Conservation (phyloP, 2,888 invertebrate genomes). For the Onchidella celtica region DNA sequence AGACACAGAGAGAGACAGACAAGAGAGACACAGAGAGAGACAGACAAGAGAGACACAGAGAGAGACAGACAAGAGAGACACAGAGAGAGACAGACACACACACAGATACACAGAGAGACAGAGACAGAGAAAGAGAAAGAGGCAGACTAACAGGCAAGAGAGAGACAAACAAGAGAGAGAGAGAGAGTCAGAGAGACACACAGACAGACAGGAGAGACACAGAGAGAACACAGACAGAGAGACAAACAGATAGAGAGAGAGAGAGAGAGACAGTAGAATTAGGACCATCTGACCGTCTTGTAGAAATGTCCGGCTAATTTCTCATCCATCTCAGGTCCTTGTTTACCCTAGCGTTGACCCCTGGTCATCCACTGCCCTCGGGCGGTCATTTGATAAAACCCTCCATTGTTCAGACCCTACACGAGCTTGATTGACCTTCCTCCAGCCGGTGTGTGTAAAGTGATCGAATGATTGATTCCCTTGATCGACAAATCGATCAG, state of each 20-base stretch:
- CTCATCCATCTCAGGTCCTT: no score
- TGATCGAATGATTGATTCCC: no score
- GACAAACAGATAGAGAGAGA: not conserved
- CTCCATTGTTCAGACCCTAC: no score
- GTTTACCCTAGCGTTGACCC: no score
- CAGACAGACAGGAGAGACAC: no score
- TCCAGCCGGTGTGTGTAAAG: no score
- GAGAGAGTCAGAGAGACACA: not conserved
- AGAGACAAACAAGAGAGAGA: not conserved
- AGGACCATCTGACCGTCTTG: no score
- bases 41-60: not conserved
- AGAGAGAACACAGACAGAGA: not conserved
- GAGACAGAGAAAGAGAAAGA: not conserved
- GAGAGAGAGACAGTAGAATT: not conserved
- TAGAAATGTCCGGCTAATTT: no score
- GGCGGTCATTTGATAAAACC: no score
- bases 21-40: not conserved
- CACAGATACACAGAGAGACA: not conserved
- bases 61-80: not conserved
- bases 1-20: not conserved
- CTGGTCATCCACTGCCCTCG: no score
- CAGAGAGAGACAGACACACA: not conserved
- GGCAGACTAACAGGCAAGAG: not conserved
- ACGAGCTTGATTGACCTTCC: no score
- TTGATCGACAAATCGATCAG: no score